Conservation (phyloP, 2,113 vertebrate species). For the Rallus limicola region DNA sequence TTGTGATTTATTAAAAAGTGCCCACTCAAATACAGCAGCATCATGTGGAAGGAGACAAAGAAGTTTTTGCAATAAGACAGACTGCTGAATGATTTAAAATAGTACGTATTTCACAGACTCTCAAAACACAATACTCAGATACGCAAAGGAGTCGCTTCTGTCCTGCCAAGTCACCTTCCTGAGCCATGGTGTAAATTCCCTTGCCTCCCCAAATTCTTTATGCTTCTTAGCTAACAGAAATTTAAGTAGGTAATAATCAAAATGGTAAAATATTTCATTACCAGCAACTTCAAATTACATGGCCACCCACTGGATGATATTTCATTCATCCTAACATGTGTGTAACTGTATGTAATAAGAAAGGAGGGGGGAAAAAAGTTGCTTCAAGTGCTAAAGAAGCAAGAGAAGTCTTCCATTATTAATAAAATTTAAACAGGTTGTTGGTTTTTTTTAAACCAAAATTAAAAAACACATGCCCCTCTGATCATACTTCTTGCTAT, state of each 20-base stretch:
- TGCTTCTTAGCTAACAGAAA: background rate
- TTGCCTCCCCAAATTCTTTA: background rate
- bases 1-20: background rate
- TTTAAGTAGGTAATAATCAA: conserved; percentile 26
- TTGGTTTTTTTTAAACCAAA: too few relatives aligned
- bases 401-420: background rate
- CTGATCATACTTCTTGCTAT: background rate
- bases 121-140: background rate
- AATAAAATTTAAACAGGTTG: background rate
- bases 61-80: background rate
- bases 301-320: background rate
- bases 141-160: background rate
- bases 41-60: background rate
- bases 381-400: background rate
- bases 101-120: background rate
- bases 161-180: conserved; percentile 3
- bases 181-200: background rate
- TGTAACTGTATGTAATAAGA: background rate
- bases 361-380: background rate
- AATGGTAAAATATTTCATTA: conserved; percentile 21
- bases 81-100: background rate
- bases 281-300: background rate
- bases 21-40: background rate
- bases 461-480: background rate
- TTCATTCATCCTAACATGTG: background rate